These are phyloP conservation scores for cattle (Bos taurus) DNA, from an alignment of 2,113 vertebrate genomes.

Conservation along the genomic window DNA sequence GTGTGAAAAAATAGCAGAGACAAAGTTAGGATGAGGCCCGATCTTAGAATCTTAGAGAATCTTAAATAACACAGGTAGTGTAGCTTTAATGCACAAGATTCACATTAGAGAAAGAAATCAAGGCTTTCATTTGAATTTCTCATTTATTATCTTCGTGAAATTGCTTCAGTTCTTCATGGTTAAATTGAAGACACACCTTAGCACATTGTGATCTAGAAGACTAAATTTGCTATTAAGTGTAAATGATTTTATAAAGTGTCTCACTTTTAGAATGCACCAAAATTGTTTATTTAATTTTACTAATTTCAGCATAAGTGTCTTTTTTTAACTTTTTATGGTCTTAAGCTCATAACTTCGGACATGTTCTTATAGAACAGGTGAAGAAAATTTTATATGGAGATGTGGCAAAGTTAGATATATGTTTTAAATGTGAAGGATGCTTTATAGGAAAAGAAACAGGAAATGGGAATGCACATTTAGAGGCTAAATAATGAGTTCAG, in stretches of 20 bases:
- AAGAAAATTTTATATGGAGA: neutral
- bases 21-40: neutral
- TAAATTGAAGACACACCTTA: neutral
- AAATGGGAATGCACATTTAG: neutral
- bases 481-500: neutral
- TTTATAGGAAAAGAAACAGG: neutral
- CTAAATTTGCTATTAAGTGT: neutral
- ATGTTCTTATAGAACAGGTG: neutral
- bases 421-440: neutral
- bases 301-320: neutral
- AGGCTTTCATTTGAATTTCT: neutral
- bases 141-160: neutral
- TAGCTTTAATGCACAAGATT: neutral
- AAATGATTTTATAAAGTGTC: neutral
- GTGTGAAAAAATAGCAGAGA: neutral
- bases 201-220: neutral
- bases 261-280: neutral
- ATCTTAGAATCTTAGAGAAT: neutral
- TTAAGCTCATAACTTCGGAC: neutral
- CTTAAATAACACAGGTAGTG: neutral
- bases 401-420: neutral
- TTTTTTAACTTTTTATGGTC: neutral
- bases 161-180: neutral
- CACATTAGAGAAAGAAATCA: neutral
- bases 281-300: neutral